These are phyloP conservation scores for Alitta virens DNA, from an alignment of 2,888 invertebrate genomes.

Conservation along the genomic window DNA sequence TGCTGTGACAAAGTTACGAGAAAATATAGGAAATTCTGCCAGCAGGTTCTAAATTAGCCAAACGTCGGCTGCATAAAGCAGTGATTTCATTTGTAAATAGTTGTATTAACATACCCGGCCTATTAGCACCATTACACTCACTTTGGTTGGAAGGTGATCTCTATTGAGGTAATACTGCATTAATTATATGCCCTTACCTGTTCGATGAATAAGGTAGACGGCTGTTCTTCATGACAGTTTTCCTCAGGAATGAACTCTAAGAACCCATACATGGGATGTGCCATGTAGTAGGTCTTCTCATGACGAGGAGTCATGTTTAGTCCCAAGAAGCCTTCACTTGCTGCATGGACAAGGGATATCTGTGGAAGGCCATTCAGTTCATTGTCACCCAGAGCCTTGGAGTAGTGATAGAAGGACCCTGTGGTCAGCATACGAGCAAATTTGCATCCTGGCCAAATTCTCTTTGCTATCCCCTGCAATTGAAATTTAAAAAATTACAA, in stretches of 20 bases:
- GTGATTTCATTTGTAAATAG: no score
- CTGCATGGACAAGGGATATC: constrained; percentile 32
- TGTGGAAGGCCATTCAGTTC: constrained; percentile 26
- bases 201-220: constrained; percentile 45
- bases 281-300: background rate
- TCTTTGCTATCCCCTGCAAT: constrained; percentile 33
- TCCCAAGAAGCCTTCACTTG: constrained; percentile 48
- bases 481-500: no score
- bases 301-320: constrained; percentile 26
- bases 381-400: constrained; percentile 10
- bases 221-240: constrained; percentile 39
- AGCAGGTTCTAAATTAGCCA: no score
- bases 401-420: constrained; percentile 28
- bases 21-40: no score
- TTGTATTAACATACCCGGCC: no score
- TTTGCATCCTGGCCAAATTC: constrained; percentile 30
- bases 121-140: no score
- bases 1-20: no score
- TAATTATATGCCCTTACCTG: constrained; percentile 24
- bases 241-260: constrained; percentile 29
- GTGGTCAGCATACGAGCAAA: constrained; percentile 28
- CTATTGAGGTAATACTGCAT: no score
- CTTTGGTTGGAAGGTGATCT: no score
- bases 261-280: constrained; percentile 22
- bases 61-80: no score